phyloP scores from a whole-genome alignment of 2,113 vertebrate species.

The Sprattus sprattus region DNA sequence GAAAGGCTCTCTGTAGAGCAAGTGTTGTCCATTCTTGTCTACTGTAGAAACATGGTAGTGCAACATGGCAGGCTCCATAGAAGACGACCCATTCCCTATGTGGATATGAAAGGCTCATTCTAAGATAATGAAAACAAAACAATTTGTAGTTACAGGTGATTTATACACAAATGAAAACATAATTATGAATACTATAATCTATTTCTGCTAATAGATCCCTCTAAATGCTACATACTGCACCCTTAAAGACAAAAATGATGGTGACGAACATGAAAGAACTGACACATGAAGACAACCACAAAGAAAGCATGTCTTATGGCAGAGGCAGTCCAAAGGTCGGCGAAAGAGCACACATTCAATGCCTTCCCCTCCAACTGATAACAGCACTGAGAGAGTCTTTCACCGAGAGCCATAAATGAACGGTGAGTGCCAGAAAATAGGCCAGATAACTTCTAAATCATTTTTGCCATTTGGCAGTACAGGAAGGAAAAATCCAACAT shows the following conservation, averaged over 20 bases:
- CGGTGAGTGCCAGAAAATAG: neutral
- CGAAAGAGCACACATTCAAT: neutral
- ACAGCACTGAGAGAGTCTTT: neutral
- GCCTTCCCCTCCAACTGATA: neutral
- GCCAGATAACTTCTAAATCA: neutral
- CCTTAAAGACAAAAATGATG: neutral
- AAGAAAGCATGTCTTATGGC: neutral
- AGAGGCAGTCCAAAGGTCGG: constrained; percentile 9
- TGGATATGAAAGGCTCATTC: too few species aligned
- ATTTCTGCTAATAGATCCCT: too few species aligned
- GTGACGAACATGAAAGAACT: neutral
- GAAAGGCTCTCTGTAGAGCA: too few species aligned
- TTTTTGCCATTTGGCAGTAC: neutral
- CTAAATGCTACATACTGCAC: too few species aligned
- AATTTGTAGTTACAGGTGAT: too few species aligned
- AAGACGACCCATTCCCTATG: too few species aligned
- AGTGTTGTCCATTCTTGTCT: too few species aligned
- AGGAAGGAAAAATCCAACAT: neutral
- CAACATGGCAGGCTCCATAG: too few species aligned
- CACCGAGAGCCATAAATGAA: neutral
- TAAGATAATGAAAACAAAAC: too few species aligned
- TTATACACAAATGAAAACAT: too few species aligned
- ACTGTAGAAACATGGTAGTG: too few species aligned
- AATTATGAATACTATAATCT: too few species aligned
- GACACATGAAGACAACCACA: neutral